phyloP scores from a whole-genome alignment of 2,888 invertebrate species.

The Clivina fossor region DNA sequence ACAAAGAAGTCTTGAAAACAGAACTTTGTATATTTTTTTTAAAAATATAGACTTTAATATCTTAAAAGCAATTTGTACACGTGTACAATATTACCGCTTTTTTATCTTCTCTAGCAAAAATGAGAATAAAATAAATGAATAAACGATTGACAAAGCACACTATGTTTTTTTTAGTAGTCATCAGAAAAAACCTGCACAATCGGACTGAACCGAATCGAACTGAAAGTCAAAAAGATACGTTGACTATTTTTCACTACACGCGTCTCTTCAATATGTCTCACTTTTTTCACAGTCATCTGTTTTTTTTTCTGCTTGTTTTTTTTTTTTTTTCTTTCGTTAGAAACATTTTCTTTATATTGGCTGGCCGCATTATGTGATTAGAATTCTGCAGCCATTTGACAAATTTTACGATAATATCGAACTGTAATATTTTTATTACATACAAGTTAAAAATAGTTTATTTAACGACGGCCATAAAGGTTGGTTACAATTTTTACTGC shows the following conservation, averaged over 20 bases:
- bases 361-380: no score
- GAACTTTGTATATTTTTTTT: no score
- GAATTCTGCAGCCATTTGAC: no score
- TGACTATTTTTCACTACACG: slow-evolving; percentile 10
- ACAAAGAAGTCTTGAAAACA: no score
- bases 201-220: background rate
- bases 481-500: no score
- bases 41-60: no score
- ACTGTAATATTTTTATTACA: no score
- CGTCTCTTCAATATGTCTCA: slow-evolving; percentile 2
- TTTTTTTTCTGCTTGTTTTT: background rate
- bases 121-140: slow-evolving; percentile 18
- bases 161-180: slow-evolving; percentile 11
- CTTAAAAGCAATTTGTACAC: no score
- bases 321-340: background rate
- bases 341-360: background rate
- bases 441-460: no score
- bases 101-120: background rate
- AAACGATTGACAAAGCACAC: background rate
- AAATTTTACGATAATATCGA: no score
- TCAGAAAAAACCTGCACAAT: slow-evolving; percentile 24
- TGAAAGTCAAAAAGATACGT: slow-evolving; percentile 10
- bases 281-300: background rate
- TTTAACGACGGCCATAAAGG: no score
- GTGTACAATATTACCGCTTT: no score